Evolutionary conservation across 2,113 vertebrate species (phyloP), one percentile per base, ranked within the genome.

Genomic region (Phasianus colchicus): DNA sequence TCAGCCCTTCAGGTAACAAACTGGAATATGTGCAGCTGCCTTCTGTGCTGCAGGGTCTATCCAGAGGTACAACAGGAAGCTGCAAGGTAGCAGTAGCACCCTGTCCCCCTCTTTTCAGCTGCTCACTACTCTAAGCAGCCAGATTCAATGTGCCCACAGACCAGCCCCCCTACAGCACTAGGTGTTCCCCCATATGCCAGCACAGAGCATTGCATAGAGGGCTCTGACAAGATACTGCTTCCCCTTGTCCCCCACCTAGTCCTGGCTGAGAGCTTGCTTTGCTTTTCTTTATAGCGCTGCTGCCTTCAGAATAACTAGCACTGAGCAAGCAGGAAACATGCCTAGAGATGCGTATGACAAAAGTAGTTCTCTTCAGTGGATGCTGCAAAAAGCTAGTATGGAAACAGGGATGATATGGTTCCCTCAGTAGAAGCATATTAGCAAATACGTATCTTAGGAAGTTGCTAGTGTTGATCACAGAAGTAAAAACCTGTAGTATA

Each of bases 351-450:
- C 0, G 25, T 2, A 15, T 3, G 12, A 16, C 54, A 48, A 36
- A 30, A 13, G 11, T 32, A 15, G 29, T 25, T 13, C 36, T 13
- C 42, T 32, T 8, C 2, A 0, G 5, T 0, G 25, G 5, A 17
- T 2, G 13, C 21, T 54, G 50, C 52, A 16, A 24, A 30, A 47
- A 89, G 30, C 65, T 13, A 7, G 5, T 20, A 48, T 0, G 0
- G 25, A 36, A 48, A 40, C 30, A 38, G 0, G 48, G 3, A 20
- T 19, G 12, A 0, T 8, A 42, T 6, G 8, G 3, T 8, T 47
- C 50, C 55, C 27, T 4, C 6, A n/a, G 52, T 13, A 42, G 54
- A 4, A 11, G 29, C 1, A 12, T 5, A 3, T 1, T 4, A 29
- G 71, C n/a, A 40, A 64, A 64, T 29, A 40, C 7, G 7, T 22